Base-by-base conservation (phyloP, 1,140 invertebrate species). In the Lamellibrachia luymesi region DNA sequence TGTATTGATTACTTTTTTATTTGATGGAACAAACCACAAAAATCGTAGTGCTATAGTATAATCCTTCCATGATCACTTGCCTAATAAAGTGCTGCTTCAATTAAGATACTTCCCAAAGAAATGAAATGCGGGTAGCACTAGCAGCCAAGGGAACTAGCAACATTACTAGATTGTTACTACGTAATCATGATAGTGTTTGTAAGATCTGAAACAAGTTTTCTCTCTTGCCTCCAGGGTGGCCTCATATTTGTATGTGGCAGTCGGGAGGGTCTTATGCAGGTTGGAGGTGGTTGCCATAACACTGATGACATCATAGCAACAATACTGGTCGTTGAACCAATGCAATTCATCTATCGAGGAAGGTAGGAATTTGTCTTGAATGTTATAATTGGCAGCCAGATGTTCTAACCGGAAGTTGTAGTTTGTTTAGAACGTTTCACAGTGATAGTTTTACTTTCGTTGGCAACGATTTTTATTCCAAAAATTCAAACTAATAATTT, bases 241-340 rank as follows among this genome's bases (percentile, higher is more conserved):
- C 96, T 99, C 7, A 98, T 99, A 0, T 99, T 99, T 96, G 98
- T 99, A 1, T 99, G 99, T 96, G 99, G 99, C 0, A 99, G 98
- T 13, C 97, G 99, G 91, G 98, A 99, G 96, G 99, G 99, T n/a
- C 97, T 99, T 1, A 99, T 99, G 98, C 99, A 98, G 38, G 99
- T 99, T 5, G 99, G 98, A 1, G 99, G 99, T 8, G 97, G 99
- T 93, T 99, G 99, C 95, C 99, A 99, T 96, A 99, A 99, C 96
- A 99, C 99, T 64, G 99, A 99, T 96, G 99, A 99, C 96, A 98
- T 99, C 92, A 99, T 99, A 94, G 99, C 99, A 6, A 99, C 99
- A 0, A 99, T 99, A 8, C 96, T 99, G 25, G 99, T 99, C 51
- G 99, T 99, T 0, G 99, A 99, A 96, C 99, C 99, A 0, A 99